These are phyloP conservation scores for Pseudococcus jackbeardsleyi DNA, from an alignment of 2,888 invertebrate genomes.

Conservation along the genomic window DNA sequence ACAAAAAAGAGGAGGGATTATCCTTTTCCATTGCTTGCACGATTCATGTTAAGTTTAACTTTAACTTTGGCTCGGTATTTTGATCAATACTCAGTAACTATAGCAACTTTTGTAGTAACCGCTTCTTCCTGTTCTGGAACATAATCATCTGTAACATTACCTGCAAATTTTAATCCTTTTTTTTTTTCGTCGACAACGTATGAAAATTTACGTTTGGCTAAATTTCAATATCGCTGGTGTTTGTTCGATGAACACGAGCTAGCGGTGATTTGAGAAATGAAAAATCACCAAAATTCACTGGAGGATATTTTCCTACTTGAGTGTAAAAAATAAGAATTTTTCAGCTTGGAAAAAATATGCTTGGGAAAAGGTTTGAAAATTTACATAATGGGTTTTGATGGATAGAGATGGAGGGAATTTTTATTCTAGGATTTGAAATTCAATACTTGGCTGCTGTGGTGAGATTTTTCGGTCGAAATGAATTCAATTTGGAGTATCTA, in stretches of 20 bases:
- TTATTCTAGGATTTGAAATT: background rate
- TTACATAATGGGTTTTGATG: background rate
- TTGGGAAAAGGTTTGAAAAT: background rate
- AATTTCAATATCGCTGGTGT: background rate
- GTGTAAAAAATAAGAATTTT: background rate
- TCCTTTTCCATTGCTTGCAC: conserved; percentile 30
- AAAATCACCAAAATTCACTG: background rate
- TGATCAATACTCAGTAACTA: conserved; percentile 62
- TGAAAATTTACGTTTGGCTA: background rate
- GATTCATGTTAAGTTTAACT: conserved; percentile 59
- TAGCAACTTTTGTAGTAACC: conserved; percentile 61
- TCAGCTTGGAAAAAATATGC: background rate
- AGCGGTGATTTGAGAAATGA: background rate
- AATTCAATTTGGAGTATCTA: no score
- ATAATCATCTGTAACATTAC: conserved; percentile 62
- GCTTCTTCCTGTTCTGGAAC: conserved; percentile 60
- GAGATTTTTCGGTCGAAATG: background rate
- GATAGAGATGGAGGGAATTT: background rate
- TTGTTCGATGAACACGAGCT: background rate
- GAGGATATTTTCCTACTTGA: background rate
- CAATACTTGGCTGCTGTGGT: background rate
- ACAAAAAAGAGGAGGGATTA: conserved; percentile 57
- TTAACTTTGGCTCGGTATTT: conserved; percentile 60
- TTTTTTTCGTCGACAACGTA: conserved; percentile 48
- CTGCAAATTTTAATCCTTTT: conserved; percentile 60